Base-by-base conservation (phyloP, 2,797 vertebrate species). In the Sarcoramphus papa region DNA sequence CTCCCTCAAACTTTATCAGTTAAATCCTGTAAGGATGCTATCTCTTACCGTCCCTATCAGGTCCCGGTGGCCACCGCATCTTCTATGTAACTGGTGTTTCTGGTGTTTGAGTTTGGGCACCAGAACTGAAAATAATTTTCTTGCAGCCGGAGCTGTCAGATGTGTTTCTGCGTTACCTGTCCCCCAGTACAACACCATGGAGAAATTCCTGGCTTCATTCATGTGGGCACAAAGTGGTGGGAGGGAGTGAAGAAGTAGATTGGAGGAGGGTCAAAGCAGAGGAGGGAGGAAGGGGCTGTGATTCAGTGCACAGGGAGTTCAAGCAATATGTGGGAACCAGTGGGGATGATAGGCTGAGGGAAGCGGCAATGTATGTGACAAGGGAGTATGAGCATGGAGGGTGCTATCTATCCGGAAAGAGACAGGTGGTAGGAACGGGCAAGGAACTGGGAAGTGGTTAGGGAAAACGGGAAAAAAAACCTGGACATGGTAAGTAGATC, bases 11-110 rank as follows among this genome's bases (percentile, higher is more conserved):
- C 31, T 85, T 85, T 48, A 28, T 59, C 43, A 48, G 35, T 35
- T 56, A 73, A n/a, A 16, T 65, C 14, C 7, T 69, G 5, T 73
- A 41, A 65, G 16, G 31, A 53, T 54, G 18, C 10, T 45, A 0
- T 70, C 19, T 92, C 18, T 35, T 59, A 16, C 10, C 0, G 1
- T 33, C 13, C 7, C 10, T 56, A 0, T 59, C 16, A 31, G 10
- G 27, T 76, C 35, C 19, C 0, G 0, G 22, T 64, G 45, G n/a
- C 37, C 7, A 53, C 21, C 2, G 0, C 28, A 8, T 76, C 14
- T 8, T 31, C 21, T 37, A 9, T 63, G 20, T 59, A 48, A 47
- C 21, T 64, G 68, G 3, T 84, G 30, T 68, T 89, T 48, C 31
- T 74, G 47, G 17, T 67, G 21, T 10, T 41, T 67, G 48, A 65